phyloP scores from a whole-genome alignment of 1,140 invertebrate species.

The Phymorhynchus buccinoides region DNA sequence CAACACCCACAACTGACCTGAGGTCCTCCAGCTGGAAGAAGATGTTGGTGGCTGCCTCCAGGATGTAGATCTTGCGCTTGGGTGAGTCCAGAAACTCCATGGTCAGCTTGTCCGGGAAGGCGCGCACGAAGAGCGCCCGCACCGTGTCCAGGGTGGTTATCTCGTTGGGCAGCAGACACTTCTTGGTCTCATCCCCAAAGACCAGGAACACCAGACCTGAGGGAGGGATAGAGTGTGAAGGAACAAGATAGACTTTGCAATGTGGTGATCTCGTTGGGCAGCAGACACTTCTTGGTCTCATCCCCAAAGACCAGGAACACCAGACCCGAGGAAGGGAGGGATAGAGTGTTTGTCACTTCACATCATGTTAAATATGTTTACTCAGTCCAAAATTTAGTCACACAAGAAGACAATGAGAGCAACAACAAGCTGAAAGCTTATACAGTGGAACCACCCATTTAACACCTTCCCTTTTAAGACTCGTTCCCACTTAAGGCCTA shows the following conservation, averaged over 20 bases:
- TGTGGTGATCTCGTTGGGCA: slow-evolving; percentile 98
- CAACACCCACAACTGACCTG: slow-evolving; percentile 77
- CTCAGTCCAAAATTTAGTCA: no score
- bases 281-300: slow-evolving; percentile 95
- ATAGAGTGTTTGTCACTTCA: no score
- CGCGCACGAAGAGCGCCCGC: slow-evolving; percentile 95
- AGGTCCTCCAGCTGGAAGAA: slow-evolving; percentile 99
- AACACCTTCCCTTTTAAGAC: no score
- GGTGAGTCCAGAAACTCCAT: slow-evolving; percentile 95
- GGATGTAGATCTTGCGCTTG: slow-evolving; percentile 95
- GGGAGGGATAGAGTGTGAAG: no score
- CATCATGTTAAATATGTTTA: no score
- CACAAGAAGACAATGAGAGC: no score
- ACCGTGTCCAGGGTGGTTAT: slow-evolving; percentile 98
- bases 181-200: slow-evolving; percentile 96
- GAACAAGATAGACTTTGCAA: no score
- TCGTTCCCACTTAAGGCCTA: no score
- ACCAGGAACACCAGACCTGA: slow-evolving; percentile 95
- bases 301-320: slow-evolving; percentile 97
- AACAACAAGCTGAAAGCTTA: no score
- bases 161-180: slow-evolving; percentile 95
- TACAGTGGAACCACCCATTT: no score
- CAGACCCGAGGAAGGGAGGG: slow-evolving; percentile 86
- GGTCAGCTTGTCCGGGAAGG: slow-evolving; percentile 94
- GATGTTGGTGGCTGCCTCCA: slow-evolving; percentile 96